Evolutionary conservation across 2,797 vertebrate genomes (phyloP).

Genomic region (Trachurus trachurus): DNA sequence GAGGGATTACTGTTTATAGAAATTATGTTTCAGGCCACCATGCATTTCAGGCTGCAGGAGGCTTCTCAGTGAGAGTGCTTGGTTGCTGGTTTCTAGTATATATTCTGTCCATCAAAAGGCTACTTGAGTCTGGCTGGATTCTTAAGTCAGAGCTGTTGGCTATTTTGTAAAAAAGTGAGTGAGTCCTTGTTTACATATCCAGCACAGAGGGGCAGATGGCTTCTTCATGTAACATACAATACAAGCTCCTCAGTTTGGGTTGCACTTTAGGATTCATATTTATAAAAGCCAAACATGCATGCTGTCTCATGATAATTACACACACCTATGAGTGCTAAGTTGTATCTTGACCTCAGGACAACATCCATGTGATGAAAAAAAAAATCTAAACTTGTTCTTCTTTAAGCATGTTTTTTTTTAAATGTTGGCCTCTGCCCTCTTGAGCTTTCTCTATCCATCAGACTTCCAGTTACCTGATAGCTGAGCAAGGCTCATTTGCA

Average conservation of each 20-base stretch:
- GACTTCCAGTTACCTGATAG: too few relatives aligned
- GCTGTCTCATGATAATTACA: not conserved
- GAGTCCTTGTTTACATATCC: not conserved
- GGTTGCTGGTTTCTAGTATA: not conserved
- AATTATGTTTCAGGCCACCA: constrained; percentile 1
- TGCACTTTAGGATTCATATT: not conserved
- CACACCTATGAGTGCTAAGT: too few relatives aligned
- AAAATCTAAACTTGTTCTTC: too few relatives aligned
- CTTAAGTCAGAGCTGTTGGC: constrained; percentile 4
- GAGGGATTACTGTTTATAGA: constrained; percentile 8
- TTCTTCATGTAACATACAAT: not conserved
- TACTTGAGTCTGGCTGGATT: not conserved
- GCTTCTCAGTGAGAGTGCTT: not conserved
- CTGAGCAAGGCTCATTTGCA: too few relatives aligned
- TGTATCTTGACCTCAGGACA: not conserved
- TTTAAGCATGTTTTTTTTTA: too few relatives aligned
- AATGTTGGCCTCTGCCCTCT: too few relatives aligned
- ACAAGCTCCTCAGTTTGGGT: not conserved
- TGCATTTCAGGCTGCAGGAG: not conserved
- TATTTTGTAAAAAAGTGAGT: constrained; percentile 19
- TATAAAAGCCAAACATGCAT: not conserved
- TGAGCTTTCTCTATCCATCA: too few relatives aligned
- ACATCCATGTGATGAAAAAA: not conserved
- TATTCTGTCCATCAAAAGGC: constrained; percentile 6
- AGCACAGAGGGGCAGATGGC: not conserved